Base-by-base conservation (phyloP, 2,797 vertebrate genomes). In the Sebastes matsubarae region DNA sequence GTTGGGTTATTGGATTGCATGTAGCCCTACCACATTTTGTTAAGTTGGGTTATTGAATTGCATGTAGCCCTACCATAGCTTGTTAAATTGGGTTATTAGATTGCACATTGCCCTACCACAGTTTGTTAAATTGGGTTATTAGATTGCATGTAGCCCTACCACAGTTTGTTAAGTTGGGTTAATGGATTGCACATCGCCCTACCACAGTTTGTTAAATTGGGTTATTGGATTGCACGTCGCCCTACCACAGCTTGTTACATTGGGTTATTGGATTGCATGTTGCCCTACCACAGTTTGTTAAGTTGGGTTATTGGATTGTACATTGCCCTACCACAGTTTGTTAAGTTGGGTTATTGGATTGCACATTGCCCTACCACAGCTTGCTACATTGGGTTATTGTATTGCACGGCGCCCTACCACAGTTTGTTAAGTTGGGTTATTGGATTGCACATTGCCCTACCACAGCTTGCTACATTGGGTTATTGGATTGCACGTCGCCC, bases 31-130 rank as follows among this genome's bases (percentile, higher is more conserved):
- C 14, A 42, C 6, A 42, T 2, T 0, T 42, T 42, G 13, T 42
- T 42, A 7, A 16, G 0, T 16, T 42, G 38, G 38, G 14, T 42
- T 42, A 42, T 0, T 42, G 14, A 2, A 14, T 42, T 16, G 14
- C 5, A 42, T 0, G 0, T 42, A 0, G 38, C 38, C 2, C 38
- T 42, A 42, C 13, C 38, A 6, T 2, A 42, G 1, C 0, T 42
- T 42, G 38, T 42, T 42, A 14, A 42, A 0, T 6, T 42, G 13
- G 38, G 1, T 42, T 42, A 42, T 0, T 42, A 14, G 1, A 42
- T 42, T 42, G 5, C 13, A 42, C 0, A 0, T 42, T 0, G 38
- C 38, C 13, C 38, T 42, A 14, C 38, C 14, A 16, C 6, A 42
- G 0, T 0, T 42, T 38, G 36, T 38, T 42, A 42, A 16, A 0